These are phyloP conservation scores for Champsocephalus gunnari DNA, from an alignment of 2,797 vertebrate species.

Conservation along the genomic window DNA sequence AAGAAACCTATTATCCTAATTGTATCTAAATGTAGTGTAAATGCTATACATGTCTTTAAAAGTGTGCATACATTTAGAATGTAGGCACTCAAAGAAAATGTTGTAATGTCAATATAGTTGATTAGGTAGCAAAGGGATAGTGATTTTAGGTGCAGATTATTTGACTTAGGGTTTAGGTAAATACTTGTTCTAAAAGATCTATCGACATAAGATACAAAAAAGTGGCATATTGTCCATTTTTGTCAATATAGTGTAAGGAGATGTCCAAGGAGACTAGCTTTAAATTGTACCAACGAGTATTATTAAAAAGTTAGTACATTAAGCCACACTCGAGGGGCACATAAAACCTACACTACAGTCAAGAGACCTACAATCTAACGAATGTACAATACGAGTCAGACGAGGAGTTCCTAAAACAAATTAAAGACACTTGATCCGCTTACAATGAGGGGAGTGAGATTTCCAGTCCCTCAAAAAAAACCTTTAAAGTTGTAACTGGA, in stretches of 20 bases:
- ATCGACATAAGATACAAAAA: background rate
- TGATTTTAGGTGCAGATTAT: background rate
- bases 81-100: background rate
- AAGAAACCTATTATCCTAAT: background rate
- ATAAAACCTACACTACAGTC: no score
- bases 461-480: background rate
- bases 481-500: background rate
- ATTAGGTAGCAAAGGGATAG: background rate
- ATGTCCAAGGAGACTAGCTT: no score
- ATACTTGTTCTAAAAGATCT: no score
- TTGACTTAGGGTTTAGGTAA: background rate
- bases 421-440: background rate
- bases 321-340: background rate
- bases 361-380: no score
- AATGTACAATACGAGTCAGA: background rate
- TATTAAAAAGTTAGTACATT: background rate
- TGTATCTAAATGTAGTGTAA: background rate
- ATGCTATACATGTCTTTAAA: background rate
- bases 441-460: background rate
- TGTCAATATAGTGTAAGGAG: background rate
- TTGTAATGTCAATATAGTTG: background rate
- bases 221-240: no score
- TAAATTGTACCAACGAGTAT: background rate
- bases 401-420: background rate
- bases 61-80: background rate